Evolutionary conservation across 2,113 vertebrate genomes (phyloP), one percentile per base, ranked within the genome.

Genomic region (Podarcis raffonei): DNA sequence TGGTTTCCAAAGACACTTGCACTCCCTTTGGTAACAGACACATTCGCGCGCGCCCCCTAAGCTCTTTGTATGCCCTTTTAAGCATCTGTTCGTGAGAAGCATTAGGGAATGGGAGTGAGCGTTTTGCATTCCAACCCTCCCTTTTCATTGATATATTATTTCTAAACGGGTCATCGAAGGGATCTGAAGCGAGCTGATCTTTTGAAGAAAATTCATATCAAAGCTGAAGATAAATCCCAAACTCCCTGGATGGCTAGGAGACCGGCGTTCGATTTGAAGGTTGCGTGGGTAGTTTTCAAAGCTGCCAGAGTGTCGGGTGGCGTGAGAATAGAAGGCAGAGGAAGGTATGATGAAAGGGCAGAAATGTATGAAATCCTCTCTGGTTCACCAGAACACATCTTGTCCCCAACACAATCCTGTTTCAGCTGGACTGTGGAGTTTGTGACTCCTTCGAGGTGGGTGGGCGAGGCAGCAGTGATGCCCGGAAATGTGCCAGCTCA

Each of bases 391-490:
- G 37, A 4, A n/a, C 23, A 18, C 22, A 1, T 13, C 69, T 23
- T 2, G 20, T 27, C 5, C n/a, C 20, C 23, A 62, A 62, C 59
- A 20, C 57, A n/a, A 13, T 25, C n/a, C 48, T 53, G 9, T 30
- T 91, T 89, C 88, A 27, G 0, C 5, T 32, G 32, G 79, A 89
- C 87, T 85, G 42, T 76, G 75, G 62, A 62, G 30, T 72, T n/a
- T 62, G 32, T 32, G 42, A 2, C 0, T 0, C 25, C 62, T 32
- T 81, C 0, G 0, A 5, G 0, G 0, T 74, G 53, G 2, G 18
- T 62, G 87, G 84, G 84, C 90, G 78, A 79, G 48, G 30, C 32
- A 25, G 59, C 82, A 30, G 62, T 91, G 86, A 86, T 92, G 90
- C 87, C 91, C 57, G 91, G n/a, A 74, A 62, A 39, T 20, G 20